Evolutionary conservation across 2,888 invertebrate species (phyloP), one percentile per base, ranked within the genome.

Genomic region (Trichacis sp.): DNA sequence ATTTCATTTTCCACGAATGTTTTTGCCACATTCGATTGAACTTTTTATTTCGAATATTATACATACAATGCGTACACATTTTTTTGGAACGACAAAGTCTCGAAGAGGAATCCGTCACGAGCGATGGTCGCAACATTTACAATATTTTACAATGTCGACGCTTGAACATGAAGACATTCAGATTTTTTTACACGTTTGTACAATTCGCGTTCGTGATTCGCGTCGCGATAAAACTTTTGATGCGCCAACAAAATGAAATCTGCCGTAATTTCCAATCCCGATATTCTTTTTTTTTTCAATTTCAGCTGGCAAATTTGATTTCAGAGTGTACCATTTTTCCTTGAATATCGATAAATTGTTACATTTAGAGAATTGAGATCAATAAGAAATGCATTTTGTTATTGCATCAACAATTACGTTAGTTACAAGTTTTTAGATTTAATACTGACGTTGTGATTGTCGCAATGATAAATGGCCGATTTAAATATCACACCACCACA

Each of bases 151-250:
- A 67, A 53, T 49, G 42, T 56, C 51, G 52, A 20, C 49, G 56
- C 62, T 67, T 49, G 49, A 18, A 59, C 45, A 33, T 46, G 42
- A 65, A 48, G 38, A 50, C 46, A 54, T 12, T 19, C 14, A 53
- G 43, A 58, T 55, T 49, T n/a, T n/a, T 43, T 60, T 67, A 67
- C 67, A 63, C 57, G 57, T 67, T 63, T 67, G 59, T 62, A 67
- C 14, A 43, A 24, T 24, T 24, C 24, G 24, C 6, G 12, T 14
- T 38, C 14, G 14, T 14, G 38, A 36, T 36, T 12, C 11, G 14
- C 36, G 36, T 11, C 36, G 36, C 11, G 36, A 3, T 4, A 12
- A 36, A 36, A 36, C 3, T 36, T 36, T 4, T 36, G 36, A 36
- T 36, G 14, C 36, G 11, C 36, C 14, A 11, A 12, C 11, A 36